These are phyloP conservation scores for Caenorhabditis sp. DNA, from an alignment of 2,888 invertebrate genomes.

Conservation along the genomic window DNA sequence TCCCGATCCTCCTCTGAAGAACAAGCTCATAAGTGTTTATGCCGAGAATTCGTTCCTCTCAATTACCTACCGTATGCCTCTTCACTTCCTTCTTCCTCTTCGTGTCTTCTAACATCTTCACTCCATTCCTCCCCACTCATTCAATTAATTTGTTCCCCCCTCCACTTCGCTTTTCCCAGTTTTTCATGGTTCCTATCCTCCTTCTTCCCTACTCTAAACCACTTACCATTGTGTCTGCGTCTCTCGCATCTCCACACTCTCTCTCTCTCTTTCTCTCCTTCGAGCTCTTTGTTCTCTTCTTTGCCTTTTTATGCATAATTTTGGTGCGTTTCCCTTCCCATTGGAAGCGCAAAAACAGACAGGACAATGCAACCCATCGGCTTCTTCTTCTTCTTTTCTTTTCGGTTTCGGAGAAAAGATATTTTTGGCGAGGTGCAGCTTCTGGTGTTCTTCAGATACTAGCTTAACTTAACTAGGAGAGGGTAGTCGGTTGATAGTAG, in stretches of 20 bases:
- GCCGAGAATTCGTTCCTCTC: neutral
- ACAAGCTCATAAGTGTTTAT: too few species aligned
- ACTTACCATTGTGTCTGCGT: slow-evolving; percentile 21
- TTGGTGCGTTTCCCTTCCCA: slow-evolving; percentile 7
- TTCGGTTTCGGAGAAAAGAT: slow-evolving; percentile 3
- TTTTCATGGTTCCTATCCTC: slow-evolving; percentile 10
- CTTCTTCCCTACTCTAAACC: slow-evolving; percentile 8
- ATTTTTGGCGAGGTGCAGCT: too few species aligned
- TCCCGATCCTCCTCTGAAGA: too few species aligned
- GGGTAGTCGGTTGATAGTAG: too few species aligned
- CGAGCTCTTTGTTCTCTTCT: slow-evolving; percentile 32
- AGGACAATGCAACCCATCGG: slow-evolving; percentile 52
- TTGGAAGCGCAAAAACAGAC: slow-evolving; percentile 49
- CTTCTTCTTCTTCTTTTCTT: slow-evolving; percentile 11
- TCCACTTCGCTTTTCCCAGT: too few species aligned
- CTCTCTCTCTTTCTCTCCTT: slow-evolving; percentile 10
- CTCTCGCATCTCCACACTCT: slow-evolving; percentile 13
- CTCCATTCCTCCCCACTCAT: neutral
- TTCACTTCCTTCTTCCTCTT: neutral
- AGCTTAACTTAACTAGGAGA: too few species aligned
- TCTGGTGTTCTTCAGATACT: too few species aligned
- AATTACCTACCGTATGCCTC: slow-evolving; percentile 21
- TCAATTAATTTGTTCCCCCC: slow-evolving; percentile 49
- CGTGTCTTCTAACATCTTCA: neutral
- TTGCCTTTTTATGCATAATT: slow-evolving; percentile 54